A percentile compares a stretch with the other conserved stretches of the same genome.
Conservation (phyloP, 2,888 invertebrate species). For the Mesoligia furuncula region DNA sequence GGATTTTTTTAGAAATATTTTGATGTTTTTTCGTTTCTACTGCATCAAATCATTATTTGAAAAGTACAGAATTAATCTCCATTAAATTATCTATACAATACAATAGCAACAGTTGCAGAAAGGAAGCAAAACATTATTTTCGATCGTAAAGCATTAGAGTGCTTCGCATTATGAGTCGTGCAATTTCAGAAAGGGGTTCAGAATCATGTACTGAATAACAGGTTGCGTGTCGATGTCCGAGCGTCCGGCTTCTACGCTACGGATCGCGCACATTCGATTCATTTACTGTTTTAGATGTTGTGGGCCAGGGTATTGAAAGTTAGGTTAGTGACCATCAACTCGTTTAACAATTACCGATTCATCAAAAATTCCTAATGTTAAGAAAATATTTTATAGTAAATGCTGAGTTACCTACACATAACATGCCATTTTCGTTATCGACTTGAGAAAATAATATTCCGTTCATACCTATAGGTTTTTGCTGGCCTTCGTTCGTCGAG, state of each 20-base stretch:
- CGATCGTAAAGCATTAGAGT: too few species aligned
- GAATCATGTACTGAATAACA: too few species aligned
- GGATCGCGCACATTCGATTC: background rate
- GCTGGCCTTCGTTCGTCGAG: background rate
- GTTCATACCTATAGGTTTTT: background rate
- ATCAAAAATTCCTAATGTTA: background rate
- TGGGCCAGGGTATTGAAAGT: background rate
- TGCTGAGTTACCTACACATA: background rate
- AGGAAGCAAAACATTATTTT: too few species aligned
- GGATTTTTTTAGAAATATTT: too few species aligned
- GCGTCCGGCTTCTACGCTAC: background rate
- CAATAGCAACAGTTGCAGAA: too few species aligned
- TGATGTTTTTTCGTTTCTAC: too few species aligned
- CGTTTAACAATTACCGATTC: background rate
- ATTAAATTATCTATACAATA: too few species aligned
- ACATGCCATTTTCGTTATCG: background rate
- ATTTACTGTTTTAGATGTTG: background rate
- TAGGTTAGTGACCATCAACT: background rate
- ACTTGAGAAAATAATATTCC: constrained; percentile 3
- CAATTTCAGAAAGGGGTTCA: too few species aligned
- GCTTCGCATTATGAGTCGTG: too few species aligned
- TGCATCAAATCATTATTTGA: too few species aligned
- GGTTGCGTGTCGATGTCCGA: background rate
- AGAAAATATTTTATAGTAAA: background rate
- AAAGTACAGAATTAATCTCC: too few species aligned